These are phyloP conservation scores for Rhea pennata DNA, from an alignment of 2,113 vertebrate species.

Conservation along the genomic window DNA sequence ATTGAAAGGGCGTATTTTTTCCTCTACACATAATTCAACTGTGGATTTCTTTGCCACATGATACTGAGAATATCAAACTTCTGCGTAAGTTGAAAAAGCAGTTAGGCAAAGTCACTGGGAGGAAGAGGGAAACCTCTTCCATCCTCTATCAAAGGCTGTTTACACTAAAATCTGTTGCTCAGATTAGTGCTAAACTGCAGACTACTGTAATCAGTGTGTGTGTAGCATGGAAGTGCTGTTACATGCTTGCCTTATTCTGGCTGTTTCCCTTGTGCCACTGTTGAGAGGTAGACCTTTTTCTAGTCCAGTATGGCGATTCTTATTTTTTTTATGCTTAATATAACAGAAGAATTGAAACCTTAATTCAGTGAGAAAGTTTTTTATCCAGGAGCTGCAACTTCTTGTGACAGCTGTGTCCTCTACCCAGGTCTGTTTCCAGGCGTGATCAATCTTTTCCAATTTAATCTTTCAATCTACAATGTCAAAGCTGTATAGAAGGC, in stretches of 20 bases:
- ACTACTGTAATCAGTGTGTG: not conserved
- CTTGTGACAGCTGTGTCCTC: not conserved
- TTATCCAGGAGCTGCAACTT: not conserved
- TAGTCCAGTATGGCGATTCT: not conserved
- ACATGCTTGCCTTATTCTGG: not conserved
- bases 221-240: rapidly evolving
- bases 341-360: not conserved
- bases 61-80: not conserved
- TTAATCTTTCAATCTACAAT: not conserved
- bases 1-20: not conserved
- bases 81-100: not conserved
- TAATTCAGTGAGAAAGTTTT: not conserved
- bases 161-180: not conserved
- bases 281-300: not conserved
- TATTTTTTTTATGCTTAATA: not conserved
- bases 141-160: not conserved
- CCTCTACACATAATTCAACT: not conserved
- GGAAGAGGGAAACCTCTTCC: not conserved
- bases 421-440: not conserved
- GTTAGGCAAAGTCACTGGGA: not conserved
- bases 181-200: not conserved
- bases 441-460: not conserved
- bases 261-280: not conserved
- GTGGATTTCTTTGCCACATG: not conserved
- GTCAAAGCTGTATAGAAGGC: not conserved